Base-by-base conservation (phyloP, 2,797 vertebrate species). In the Lates japonicus region DNA sequence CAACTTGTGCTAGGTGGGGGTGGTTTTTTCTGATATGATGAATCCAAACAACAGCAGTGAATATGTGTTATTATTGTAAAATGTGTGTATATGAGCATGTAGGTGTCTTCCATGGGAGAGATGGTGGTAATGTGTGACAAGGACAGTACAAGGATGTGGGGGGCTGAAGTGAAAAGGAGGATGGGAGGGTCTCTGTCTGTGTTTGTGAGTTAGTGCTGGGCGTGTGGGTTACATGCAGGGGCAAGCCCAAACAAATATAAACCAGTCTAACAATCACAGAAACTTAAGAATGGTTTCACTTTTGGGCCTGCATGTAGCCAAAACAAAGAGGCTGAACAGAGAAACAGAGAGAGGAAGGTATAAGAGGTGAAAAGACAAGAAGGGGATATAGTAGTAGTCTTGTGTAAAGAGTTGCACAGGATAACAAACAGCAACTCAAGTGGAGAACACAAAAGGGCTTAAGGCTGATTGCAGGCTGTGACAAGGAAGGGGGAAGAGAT, bases 391-490 rank as follows among this genome's bases (percentile, higher is more conserved):
- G 82, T 59, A 63, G 86, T 84, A 85, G 90, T 88, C 83, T 82
- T 85, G 81, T 86, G 82, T 89, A 88, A 89, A 87, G 76, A 90
- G 85, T 83, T 86, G 79, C 87, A 88, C 73, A 85, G 88, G 85
- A 93, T 94, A 94, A 92, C 87, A 87, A 86, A 91, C 90, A 92
- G 86, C n/a, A n/a, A n/a, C 85, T 90, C 82, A 74, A 87, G 89
- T 82, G 76, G 88, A 90, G 90, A 92, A 92, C 89, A 93, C 90
- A 92, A 90, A 90, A 79, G 83, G 88, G 91, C 89, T 94, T 90
- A 88, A 35, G 76, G 82, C 86, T 90, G 92, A 94, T 92, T 91
- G 90, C 82, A 82, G 76, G 78, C 86, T 92, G 87, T 90, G 90
- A 93, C 93, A 93, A 93, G 88, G 78, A 88, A 88, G 67, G 79